A percentile compares a stretch with the other conserved stretches of the same genome.
Evolutionary conservation across 1,140 invertebrate species (phyloP).

Genomic region (Drosophila pruinosa): DNA sequence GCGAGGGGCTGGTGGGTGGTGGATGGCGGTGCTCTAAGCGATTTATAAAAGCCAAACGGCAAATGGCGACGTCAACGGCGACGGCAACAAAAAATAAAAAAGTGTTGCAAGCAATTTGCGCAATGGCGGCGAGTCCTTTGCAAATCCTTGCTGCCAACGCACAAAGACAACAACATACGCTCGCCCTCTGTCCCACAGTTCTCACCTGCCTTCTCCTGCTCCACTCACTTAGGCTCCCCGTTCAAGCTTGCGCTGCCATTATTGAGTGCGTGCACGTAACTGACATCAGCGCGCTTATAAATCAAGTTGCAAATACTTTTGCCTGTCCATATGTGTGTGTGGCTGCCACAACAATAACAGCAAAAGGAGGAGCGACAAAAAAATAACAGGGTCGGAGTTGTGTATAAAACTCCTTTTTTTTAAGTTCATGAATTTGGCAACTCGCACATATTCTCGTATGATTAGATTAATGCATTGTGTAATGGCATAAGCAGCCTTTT

Average conservation of each 20-base stretch:
- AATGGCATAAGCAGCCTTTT: slow-evolving; percentile 51
- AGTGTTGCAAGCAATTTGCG: slow-evolving; percentile 79
- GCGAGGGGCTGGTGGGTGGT: neutral
- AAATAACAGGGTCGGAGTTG: slow-evolving; percentile 5
- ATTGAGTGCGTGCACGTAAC: slow-evolving; percentile 78
- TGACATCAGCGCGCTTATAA: slow-evolving; percentile 78
- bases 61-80: slow-evolving; percentile 28
- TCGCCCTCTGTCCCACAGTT: neutral
- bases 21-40: slow-evolving; percentile 52
- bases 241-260: slow-evolving; percentile 39
- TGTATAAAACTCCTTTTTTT: slow-evolving; percentile 50
- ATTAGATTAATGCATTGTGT: slow-evolving; percentile 78
- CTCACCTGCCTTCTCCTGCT: neutral
- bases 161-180: slow-evolving; percentile 45
- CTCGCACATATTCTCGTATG: slow-evolving; percentile 59
- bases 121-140: slow-evolving; percentile 52
- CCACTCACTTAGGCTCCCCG: neutral
- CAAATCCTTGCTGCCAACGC: slow-evolving; percentile 46
- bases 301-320: slow-evolving; percentile 76
- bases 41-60: slow-evolving; percentile 76
- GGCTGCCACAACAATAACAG: slow-evolving; percentile 3
- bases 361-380: neutral
- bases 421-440: slow-evolving; percentile 70
- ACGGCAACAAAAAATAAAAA: too few species aligned
- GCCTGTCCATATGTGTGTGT: slow-evolving; percentile 8